These are phyloP conservation scores for Falco peregrinus DNA, from an alignment of 2,797 vertebrate species.

Conservation along the genomic window DNA sequence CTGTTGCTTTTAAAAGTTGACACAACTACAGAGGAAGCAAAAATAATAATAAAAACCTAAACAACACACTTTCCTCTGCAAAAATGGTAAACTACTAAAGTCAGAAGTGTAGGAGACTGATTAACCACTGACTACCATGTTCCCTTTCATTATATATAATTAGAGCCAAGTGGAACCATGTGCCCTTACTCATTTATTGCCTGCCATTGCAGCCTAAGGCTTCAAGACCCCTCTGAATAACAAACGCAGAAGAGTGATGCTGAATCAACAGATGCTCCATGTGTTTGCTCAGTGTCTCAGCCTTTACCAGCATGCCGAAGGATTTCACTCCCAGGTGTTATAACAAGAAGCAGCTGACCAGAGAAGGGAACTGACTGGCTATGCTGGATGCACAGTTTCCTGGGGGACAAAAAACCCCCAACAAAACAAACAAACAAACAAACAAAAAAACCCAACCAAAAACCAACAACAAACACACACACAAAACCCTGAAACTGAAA, in stretches of 20 bases:
- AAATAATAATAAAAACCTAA: not conserved
- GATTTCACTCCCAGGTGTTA: not conserved
- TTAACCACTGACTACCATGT: not conserved
- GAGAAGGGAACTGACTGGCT: not conserved
- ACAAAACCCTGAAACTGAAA: not conserved
- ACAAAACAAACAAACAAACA: too few species aligned
- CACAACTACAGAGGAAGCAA: not conserved
- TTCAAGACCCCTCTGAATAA: not conserved
- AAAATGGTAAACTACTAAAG: not conserved
- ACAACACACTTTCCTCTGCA: not conserved
- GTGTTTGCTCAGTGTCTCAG: not conserved
- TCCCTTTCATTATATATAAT: not conserved
- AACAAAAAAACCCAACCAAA: too few species aligned
- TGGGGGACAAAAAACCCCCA: not conserved
- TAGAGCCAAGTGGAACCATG: not conserved
- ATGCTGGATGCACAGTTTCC: not conserved
- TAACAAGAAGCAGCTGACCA: not conserved
- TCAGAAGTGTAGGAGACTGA: not conserved
- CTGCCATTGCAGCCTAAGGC: not conserved
- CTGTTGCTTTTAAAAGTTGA: not conserved
- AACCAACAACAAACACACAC: too few species aligned
- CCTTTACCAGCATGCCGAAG: not conserved
- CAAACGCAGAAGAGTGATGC: not conserved
- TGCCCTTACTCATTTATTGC: not conserved
- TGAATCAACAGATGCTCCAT: not conserved